Evolutionary conservation across 2,797 vertebrate species (phyloP), one percentile per base, ranked within the genome.

Genomic region (Cossypha niveicapilla): DNA sequence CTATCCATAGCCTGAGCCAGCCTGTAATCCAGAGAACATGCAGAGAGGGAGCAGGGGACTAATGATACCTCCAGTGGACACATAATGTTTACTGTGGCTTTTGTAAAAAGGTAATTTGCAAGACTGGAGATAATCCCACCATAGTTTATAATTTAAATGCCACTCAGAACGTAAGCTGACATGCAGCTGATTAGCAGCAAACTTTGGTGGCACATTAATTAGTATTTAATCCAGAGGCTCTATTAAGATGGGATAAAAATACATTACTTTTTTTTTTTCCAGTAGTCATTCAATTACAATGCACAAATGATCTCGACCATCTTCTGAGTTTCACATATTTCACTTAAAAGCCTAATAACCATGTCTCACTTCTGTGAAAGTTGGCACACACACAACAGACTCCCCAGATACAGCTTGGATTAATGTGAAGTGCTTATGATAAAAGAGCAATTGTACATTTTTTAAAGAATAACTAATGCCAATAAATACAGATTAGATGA

Each of bases 121-220:
- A 96, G 95, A 91, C 76, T 95, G 91, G 92, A 94, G 95, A 96
- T 97, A 97, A 98, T 98, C 97, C 96, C 79, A 75, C 94, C 91
- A 56, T 83, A 86, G 54, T 96, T 97, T 94, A 89, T 97, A 94
- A 97, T 97, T 97, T 98, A 97, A 97, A 97, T 96, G 96, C 97
- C 97, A 96, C 76, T 93, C 71, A 94, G 90, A 97, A 96, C 41
- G 71, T 96, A 87, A 95, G 92, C 88, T 95, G 96, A 95, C 81
- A 88, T 95, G 92, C 84, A 93, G 56, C 95, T 97, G 95, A 97
- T 98, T 97, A 98, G 96, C 92, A 91, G 93, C 94, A 96, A 94
- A 78, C 93, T 96, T 95, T 95, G 92, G 95, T 95, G 92, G 94
- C 96, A 97, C 97, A 97, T 97, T 97, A 98, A 98, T 98, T 97